phyloP scores from a whole-genome alignment of 2,888 invertebrate species.

The Cryptophagus acutangulus region DNA sequence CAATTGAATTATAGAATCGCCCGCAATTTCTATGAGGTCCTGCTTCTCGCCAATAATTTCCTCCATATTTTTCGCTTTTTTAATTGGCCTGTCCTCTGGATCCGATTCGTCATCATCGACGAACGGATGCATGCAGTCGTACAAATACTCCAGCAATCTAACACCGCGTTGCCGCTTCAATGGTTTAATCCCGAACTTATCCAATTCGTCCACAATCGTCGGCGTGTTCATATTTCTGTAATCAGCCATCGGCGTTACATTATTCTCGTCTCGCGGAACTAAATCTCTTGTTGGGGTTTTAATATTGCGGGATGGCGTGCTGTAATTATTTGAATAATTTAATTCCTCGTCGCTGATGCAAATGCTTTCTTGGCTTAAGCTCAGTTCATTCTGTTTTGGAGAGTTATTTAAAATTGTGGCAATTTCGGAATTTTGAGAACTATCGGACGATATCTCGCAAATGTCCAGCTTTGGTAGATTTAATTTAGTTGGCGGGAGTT shows the following conservation, averaged over 20 bases:
- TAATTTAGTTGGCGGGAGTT: no score
- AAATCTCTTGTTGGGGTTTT: conserved; percentile 32
- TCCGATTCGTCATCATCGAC: conserved; percentile 14
- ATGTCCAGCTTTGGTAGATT: no score
- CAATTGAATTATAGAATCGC: conserved; percentile 29
- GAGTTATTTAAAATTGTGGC: no score
- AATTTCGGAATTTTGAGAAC: no score
- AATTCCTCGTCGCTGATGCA: conserved; percentile 58
- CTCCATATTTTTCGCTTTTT: conserved; percentile 16
- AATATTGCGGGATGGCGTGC: conserved; percentile 24
- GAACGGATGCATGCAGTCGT: conserved; percentile 65
- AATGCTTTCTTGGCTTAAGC: conserved; percentile 32
- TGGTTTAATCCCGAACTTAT: conserved; percentile 63
- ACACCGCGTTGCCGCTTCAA: conserved; percentile 58
- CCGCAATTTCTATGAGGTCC: conserved; percentile 28
- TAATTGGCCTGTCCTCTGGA: conserved; percentile 12
- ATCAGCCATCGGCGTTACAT: conserved; percentile 57
- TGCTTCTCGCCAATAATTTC: conserved; percentile 1
- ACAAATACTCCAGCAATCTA: conserved; percentile 61
- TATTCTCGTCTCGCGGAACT: conserved; percentile 51
- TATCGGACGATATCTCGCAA: no score
- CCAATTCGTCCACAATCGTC: conserved; percentile 53
- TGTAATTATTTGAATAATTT: conserved; percentile 54
- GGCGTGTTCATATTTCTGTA: conserved; percentile 57
- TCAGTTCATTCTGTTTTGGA: no score